Conservation (phyloP, 2,797 vertebrate species). For the Tarsius wallacei region DNA sequence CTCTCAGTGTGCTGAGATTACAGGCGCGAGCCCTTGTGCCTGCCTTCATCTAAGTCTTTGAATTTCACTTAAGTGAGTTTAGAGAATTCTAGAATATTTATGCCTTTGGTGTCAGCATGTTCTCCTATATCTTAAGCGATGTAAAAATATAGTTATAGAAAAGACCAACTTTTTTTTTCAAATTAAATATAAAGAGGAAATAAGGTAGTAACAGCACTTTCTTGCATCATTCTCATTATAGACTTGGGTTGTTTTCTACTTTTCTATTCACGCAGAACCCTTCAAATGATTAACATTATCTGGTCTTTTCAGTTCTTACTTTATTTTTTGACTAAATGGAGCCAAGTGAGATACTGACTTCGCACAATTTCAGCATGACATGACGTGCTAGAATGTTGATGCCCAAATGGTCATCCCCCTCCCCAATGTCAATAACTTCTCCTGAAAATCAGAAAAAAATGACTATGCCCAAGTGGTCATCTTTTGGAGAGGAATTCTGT, state of each 20-base stretch:
- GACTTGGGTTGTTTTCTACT: slow-evolving; percentile 26
- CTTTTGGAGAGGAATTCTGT: background rate
- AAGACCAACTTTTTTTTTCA: background rate
- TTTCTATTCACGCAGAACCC: background rate
- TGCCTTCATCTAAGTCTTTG: background rate
- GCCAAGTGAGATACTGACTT: background rate
- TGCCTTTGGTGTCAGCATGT: background rate
- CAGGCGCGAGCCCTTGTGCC: too few species aligned
- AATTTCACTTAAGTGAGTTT: background rate
- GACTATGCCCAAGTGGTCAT: background rate
- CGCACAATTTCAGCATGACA: background rate
- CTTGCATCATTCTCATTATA: background rate
- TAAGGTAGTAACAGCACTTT: background rate
- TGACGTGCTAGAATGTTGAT: background rate
- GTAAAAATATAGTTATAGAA: background rate
- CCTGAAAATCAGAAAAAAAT: too few species aligned
- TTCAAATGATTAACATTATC: background rate
- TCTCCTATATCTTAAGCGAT: background rate
- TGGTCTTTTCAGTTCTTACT: slow-evolving; percentile 15
- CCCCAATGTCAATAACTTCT: too few species aligned
- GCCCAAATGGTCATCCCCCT: background rate
- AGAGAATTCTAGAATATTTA: slow-evolving; percentile 15
- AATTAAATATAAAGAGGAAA: slow-evolving; percentile 27
- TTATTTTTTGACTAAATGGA: background rate
- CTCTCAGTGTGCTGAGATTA: too few species aligned